phyloP scores from a whole-genome alignment of 1,140 invertebrate species.

The Leptoteleia sp. region DNA sequence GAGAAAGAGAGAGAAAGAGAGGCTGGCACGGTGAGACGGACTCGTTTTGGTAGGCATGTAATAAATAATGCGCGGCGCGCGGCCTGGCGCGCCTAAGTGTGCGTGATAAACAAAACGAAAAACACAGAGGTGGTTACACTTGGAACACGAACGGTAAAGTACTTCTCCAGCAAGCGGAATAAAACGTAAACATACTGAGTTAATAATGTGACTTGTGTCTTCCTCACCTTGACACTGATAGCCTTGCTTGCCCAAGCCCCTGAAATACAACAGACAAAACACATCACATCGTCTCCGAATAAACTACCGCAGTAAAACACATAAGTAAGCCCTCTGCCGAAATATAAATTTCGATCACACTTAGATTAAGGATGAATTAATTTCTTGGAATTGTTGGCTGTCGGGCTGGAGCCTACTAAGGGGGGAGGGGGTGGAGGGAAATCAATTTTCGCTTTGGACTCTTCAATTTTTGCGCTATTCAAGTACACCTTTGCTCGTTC shows the following conservation, averaged over 20 bases:
- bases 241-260: constrained; percentile 99
- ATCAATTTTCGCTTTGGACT: not conserved
- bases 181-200: constrained; percentile 77
- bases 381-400: constrained; percentile 23
- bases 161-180: constrained; percentile 72
- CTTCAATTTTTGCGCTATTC: too few relatives aligned
- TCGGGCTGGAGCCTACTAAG: constrained; percentile 4
- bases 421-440: too few relatives aligned
- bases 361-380: constrained; percentile 51
- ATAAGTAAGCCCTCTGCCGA: constrained; percentile 73
- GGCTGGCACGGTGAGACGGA: too few relatives aligned
- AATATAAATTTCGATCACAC: constrained; percentile 62
- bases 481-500: too few relatives aligned
- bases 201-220: constrained; percentile 81
- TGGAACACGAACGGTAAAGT: constrained; percentile 37
- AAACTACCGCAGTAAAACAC: constrained; percentile 76
- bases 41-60: too few relatives aligned
- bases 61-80: too few relatives aligned
- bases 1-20: too few relatives aligned
- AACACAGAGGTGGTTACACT: constrained; percentile 31
- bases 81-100: too few relatives aligned
- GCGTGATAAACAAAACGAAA: constrained; percentile 39
- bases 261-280: constrained; percentile 87
- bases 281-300: constrained; percentile 79
- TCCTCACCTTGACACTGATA: constrained; percentile 99